Evolutionary conservation across 2,888 invertebrate species (phyloP), one percentile per base, ranked within the genome.

Genomic region (Volucella zonaria): DNA sequence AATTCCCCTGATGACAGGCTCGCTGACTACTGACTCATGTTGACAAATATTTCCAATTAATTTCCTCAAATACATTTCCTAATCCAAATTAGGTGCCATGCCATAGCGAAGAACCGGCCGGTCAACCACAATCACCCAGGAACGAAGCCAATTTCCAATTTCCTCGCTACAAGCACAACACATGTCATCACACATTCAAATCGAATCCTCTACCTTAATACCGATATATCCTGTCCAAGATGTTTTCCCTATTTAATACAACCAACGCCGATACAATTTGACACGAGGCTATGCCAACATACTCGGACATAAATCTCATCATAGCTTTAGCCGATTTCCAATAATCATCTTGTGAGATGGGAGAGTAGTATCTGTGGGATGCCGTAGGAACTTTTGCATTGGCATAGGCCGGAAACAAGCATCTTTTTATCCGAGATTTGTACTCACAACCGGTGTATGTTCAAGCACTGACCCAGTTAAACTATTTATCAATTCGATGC

Each of bases 11-110:
- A 14, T 10, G 43, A 23, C 45, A 45, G 15, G 12, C 15, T 23
- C 23, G 31, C 31, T 38, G 47, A 11, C 43, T 9, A 40, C 70
- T 45, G 40, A 40, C 15, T 12, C 51, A 10, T 59, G 59, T 23
- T 51, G 49, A 61, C 71, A 52, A 59, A 71, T 61, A 71, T 59
- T 71, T 51, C 71, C 51, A 59, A 71, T 71, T 71, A 61, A 61
- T 61, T 71, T 51, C 14, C 59, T 23, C 14, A 71, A 61, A 71
- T 51, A 71, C 42, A 42, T 42, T 51, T 61, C 51, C 51, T 61
- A 49, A 51, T 61, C 51, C 59, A 23, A 59, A 71, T 61, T 71
- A 45, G 12, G 3, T 11, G 12, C 49, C 14, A 38, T 14, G 14
- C 8, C 11, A 51, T n/a, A 51, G 51, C 59, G 49, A 59, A 71